phyloP scores from a whole-genome alignment of 2,113 vertebrate species.

The human region GRCh38 chr7:41370501-41371000 shows the following conservation, averaged over 20 bases:
- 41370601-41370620: not conserved
- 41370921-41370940: slow-evolving; percentile 68
- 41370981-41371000: slow-evolving; percentile 71
- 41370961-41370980: slow-evolving; percentile 62
- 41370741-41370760: slow-evolving; percentile 32
- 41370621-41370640: slow-evolving; percentile 27
- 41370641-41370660: not conserved
- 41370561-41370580: not conserved
- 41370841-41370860: slow-evolving; percentile 20
- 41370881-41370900: slow-evolving; percentile 61
- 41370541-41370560: not conserved
- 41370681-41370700: slow-evolving; percentile 59
- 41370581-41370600: not conserved
- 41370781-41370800: slow-evolving; percentile 47
- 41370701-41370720: slow-evolving; percentile 63
- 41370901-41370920: slow-evolving; percentile 60
- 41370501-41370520: not conserved
- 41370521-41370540: not conserved
- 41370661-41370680: slow-evolving; percentile 42
- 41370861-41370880: slow-evolving; percentile 49
- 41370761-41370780: not conserved
- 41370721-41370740: slow-evolving; percentile 68
- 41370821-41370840: slow-evolving; percentile 48
- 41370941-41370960: slow-evolving; percentile 69
- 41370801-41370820: not conserved